phyloP scores from a whole-genome alignment of 2,888 invertebrate species.

The Cylindroiulus punctatus region DNA sequence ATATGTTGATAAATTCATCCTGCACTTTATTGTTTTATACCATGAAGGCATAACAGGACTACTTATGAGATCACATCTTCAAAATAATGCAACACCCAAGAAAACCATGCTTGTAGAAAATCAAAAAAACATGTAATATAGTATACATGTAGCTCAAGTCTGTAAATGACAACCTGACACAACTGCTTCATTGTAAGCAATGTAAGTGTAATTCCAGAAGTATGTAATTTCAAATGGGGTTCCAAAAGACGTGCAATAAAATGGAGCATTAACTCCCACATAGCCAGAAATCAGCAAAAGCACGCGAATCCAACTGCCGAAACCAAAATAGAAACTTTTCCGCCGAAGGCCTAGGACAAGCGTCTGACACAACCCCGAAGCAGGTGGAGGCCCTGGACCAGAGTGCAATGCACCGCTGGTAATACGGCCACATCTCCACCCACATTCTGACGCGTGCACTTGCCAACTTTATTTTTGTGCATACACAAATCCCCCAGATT shows the following conservation, averaged over 20 bases:
- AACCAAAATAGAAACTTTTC: constrained; percentile 18
- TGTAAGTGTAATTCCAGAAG: not conserved
- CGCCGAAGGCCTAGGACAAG: constrained; percentile 3
- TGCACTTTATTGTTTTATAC: too few species aligned
- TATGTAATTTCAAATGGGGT: not conserved
- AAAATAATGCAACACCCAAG: too few species aligned
- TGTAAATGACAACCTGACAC: not conserved
- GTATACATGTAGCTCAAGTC: too few species aligned
- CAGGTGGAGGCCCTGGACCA: not conserved
- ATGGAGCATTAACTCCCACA: not conserved
- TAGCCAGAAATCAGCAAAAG: not conserved
- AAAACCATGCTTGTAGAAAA: not conserved
- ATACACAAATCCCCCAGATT: not conserved
- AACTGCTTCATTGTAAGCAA: not conserved
- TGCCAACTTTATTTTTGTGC: constrained; percentile 22
- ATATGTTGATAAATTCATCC: too few species aligned
- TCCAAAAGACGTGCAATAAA: not conserved
- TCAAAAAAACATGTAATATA: too few species aligned
- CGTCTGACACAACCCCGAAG: not conserved
- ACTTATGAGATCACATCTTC: too few species aligned
- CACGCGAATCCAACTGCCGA: not conserved
- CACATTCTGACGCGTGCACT: not conserved
- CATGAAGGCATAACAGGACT: too few species aligned
- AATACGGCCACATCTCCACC: not conserved
- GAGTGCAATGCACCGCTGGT: not conserved